Evolutionary conservation across 2,797 vertebrate species (phyloP).

Genomic region (Hydrophis major): DNA sequence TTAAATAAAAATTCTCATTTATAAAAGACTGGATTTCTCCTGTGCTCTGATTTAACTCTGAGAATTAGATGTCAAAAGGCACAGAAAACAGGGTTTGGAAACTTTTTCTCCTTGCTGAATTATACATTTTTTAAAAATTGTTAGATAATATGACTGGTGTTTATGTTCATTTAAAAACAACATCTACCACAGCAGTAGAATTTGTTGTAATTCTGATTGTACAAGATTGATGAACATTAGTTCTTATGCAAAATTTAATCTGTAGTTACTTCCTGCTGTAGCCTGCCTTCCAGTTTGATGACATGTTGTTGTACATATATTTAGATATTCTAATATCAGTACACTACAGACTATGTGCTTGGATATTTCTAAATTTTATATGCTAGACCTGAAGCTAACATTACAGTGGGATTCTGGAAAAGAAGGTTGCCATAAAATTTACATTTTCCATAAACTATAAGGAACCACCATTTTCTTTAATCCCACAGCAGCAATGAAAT

Average conservation of each 20-base stretch:
- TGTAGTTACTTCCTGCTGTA: not conserved
- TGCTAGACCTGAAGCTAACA: conserved; percentile 34
- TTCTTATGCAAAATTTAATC: not conserved
- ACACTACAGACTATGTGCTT: conserved; percentile 19
- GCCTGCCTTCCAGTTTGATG: not conserved
- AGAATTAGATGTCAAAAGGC: not conserved
- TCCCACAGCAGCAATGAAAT: conserved; percentile 70
- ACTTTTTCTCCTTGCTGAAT: conserved; percentile 24
- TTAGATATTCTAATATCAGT: conserved; percentile 25
- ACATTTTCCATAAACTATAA: conserved; percentile 72
- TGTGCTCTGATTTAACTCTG: not conserved
- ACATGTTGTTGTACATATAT: not conserved
- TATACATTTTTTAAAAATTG: not conserved
- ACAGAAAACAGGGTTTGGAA: not conserved
- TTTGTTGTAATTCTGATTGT: not conserved
- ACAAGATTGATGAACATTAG: conserved; percentile 20
- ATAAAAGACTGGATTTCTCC: conserved; percentile 32
- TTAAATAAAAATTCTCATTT: conserved; percentile 39
- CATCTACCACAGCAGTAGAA: not conserved
- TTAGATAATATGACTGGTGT: not conserved
- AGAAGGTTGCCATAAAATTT: conserved; percentile 65
- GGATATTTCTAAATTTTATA: conserved; percentile 12
- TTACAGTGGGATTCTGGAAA: conserved; percentile 56
- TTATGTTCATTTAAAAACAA: not conserved
- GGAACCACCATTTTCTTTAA: conserved; percentile 72